Percentiles rank a stretch among this genome's conserved stretches.
Conservation (phyloP, 1,140 invertebrate species). For the Platyscapa corneri region DNA sequence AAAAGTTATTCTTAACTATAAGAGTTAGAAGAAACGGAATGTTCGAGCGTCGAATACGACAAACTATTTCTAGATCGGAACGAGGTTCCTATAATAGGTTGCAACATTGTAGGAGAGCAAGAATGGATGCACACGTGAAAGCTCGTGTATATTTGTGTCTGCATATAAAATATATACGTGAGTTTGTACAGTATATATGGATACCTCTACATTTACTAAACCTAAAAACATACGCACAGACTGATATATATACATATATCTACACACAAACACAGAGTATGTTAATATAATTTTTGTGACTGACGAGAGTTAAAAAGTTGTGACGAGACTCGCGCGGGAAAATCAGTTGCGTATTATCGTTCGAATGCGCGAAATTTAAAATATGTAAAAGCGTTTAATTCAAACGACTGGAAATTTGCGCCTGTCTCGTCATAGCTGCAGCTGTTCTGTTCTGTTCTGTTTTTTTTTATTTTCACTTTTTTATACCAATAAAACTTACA, state of each 20-base stretch:
- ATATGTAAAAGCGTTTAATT: not conserved
- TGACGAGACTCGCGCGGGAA: conserved; percentile 24
- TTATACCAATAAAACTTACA: conserved; percentile 54
- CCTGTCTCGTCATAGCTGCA: conserved; percentile 26
- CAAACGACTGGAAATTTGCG: not conserved
- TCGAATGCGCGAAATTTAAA: conserved; percentile 9
- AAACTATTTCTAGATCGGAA: conserved; percentile 51
- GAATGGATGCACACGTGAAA: not conserved
- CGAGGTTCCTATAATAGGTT: conserved; percentile 51
- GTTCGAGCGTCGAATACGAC: conserved; percentile 36
- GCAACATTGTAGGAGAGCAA: conserved; percentile 49
- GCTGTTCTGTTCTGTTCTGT: conserved; percentile 41
- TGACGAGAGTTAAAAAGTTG: conserved; percentile 27
- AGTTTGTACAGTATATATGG: not conserved
- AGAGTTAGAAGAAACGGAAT: conserved; percentile 21
- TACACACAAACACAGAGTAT: conserved; percentile 19
- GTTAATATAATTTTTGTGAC: conserved; percentile 48
- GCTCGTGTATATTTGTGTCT: not conserved
- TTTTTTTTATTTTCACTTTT: conserved; percentile 53
- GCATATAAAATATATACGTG: not conserved
- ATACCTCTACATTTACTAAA: conserved; percentile 2
- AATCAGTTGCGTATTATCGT: conserved; percentile 8
- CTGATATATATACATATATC: not conserved
- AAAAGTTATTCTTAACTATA: conserved; percentile 8
- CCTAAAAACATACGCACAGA: not conserved